These are phyloP conservation scores for Ichneumoninae sp. DNA, from an alignment of 2,888 invertebrate species.

Conservation along the genomic window DNA sequence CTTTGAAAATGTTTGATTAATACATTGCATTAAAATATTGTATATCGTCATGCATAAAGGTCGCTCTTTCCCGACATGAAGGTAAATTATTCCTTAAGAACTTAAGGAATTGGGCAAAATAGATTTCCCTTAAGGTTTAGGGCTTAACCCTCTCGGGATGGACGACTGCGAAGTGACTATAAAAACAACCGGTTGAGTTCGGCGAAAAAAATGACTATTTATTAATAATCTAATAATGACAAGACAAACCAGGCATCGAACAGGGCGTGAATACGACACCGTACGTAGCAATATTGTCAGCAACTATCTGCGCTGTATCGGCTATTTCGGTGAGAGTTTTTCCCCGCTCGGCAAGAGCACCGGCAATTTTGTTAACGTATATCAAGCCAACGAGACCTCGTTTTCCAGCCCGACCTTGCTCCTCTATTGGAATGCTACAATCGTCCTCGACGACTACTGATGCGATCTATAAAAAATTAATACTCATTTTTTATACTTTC, in stretches of 20 bases:
- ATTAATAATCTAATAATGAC: neutral
- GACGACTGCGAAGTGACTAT: no score
- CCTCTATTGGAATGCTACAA: conserved; percentile 80
- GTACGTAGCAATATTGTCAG: conserved; percentile 88
- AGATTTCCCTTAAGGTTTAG: no score
- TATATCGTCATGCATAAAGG: no score
- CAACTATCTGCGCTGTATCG: conserved; percentile 81
- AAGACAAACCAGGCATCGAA: conserved; percentile 86
- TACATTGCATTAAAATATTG: no score
- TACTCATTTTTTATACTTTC: neutral
- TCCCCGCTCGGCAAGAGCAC: conserved; percentile 84
- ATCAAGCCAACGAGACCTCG: conserved; percentile 83
- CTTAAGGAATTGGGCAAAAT: no score
- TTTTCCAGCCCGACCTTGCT: conserved; percentile 84
- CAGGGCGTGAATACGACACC: conserved; percentile 89
- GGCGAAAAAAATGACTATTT: neutral
- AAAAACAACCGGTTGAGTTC: no score
- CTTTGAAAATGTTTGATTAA: no score
- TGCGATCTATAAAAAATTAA: conserved; percentile 70
- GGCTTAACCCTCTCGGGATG: no score
- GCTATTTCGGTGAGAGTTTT: conserved; percentile 85
- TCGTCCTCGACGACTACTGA: conserved; percentile 82
- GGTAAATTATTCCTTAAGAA: no score
- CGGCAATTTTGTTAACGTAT: conserved; percentile 80
- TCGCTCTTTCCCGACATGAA: no score